These are phyloP conservation scores for Clupea harengus DNA, from an alignment of 2,113 vertebrate species.

Conservation along the genomic window DNA sequence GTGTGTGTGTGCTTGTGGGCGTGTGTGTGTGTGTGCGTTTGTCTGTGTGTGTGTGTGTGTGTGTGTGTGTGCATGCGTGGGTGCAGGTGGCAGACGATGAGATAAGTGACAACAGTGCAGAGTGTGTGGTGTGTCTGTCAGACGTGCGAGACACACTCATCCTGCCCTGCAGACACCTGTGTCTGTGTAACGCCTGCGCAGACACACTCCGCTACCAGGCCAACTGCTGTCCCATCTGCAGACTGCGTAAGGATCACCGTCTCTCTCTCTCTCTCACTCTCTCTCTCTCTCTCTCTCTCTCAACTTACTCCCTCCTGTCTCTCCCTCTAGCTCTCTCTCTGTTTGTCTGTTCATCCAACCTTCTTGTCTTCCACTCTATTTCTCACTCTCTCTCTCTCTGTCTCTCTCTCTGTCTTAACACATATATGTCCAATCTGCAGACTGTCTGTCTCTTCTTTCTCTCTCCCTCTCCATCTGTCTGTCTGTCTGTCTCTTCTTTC, in stretches of 20 bases:
- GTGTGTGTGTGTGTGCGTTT: conserved; percentile 5
- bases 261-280: neutral
- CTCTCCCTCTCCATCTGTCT: no score
- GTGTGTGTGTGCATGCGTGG: neutral
- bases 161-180: conserved; percentile 93
- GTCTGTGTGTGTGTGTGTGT: neutral
- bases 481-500: no score
- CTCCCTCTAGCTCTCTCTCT: neutral
- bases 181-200: conserved; percentile 90
- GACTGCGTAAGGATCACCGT: conserved; percentile 78
- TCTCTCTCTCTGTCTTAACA: no score
- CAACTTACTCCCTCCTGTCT: no score
- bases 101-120: conserved; percentile 95
- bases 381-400: neutral
- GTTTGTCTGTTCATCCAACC: no score
- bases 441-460: neutral
- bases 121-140: conserved; percentile 96
- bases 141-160: conserved; percentile 95
- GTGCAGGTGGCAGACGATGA: conserved; percentile 89
- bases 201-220: conserved; percentile 96
- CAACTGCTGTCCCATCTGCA: conserved; percentile 97
- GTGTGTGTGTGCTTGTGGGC: neutral
- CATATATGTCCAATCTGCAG: no score
- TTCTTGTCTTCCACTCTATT: no score
- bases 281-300: neutral